Percentiles rank a stretch among this genome's conserved stretches.
phyloP scores from a whole-genome alignment of 2,888 invertebrate species.

The Unio delphinus region DNA sequence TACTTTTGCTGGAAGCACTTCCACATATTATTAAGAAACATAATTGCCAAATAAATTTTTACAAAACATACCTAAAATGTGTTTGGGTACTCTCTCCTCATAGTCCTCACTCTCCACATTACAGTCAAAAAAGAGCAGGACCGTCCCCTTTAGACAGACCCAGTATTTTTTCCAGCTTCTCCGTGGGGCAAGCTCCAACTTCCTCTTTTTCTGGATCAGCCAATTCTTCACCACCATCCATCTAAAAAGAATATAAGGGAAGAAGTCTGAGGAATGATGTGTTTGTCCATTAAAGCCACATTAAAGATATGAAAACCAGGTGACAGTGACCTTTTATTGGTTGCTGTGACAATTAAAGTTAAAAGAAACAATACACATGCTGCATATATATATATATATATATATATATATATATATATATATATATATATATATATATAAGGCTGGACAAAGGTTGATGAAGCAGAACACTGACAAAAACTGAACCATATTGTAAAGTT shows the following conservation, averaged over 20 bases:
- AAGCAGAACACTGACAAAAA: no score
- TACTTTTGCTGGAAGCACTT: no score
- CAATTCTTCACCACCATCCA: constrained; percentile 98
- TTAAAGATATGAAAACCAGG: not conserved
- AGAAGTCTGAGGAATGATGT: not conserved
- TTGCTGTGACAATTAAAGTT: no score
- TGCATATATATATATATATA: no score
- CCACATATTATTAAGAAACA: no score
- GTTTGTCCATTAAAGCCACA: not conserved
- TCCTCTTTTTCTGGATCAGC: constrained; percentile 95
- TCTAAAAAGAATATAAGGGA: constrained; percentile 74
- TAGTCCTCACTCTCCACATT: constrained; percentile 53
- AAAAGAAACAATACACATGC: no score
- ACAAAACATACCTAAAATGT: constrained; percentile 61
- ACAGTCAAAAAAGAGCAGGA: constrained; percentile 86
- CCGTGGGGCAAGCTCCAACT: constrained; percentile 94
- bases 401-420: no score
- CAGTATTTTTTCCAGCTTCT: constrained; percentile 99
- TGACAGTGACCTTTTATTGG: not conserved
- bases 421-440: no score
- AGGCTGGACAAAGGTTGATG: no score
- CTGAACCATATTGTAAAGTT: not conserved
- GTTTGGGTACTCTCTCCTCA: constrained; percentile 64
- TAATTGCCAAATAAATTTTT: no score
- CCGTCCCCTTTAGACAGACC: constrained; percentile 98